Base-by-base conservation (phyloP, 2,113 vertebrate species). In the Elanoides forficatus region DNA sequence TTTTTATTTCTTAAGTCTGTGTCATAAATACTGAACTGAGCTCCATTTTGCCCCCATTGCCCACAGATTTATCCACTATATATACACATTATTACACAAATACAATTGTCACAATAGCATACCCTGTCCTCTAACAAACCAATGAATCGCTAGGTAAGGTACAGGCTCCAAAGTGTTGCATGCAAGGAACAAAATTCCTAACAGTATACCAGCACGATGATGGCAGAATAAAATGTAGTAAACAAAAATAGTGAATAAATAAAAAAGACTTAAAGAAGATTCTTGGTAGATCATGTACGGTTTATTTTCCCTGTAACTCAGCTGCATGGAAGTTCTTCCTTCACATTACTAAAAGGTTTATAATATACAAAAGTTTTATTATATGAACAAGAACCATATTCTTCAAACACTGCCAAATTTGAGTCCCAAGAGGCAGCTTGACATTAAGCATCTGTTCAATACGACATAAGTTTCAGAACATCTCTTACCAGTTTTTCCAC, bases 141-240 rank as follows among this genome's bases (percentile, higher is more conserved):
- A 63, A 2, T 0, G 1, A 47, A 52, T 13, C 2, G 2, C 43
- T 9, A 55, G 15, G 20, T 34, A n/a, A 81, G 9, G 23, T 21
- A 52, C 47, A 55, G 47, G 17, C 50, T 66, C 42, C 29, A 7
- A 80, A 70, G 32, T 7, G 5, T 11, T 52, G 23, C 29, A 42
- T 17, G 18, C 45, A 74, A 67, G 32, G 20, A 93, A 74, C 21
- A 47, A 47, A 72, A 82, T 56, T 65, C 30, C 15, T 71, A 32
- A 15, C 30, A 60, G 25, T 13, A 30, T 9, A 53, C 4, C 13
- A 76, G 53, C 19, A 23, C 0, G 4, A 52, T 4, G 4, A 58
- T 0, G 0, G 23, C 6, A 52, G 10, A 86, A 88, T 58, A 42
- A 15, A 55, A 5, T 0, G 2, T 2, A 48, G 10, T 15, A 58